These are phyloP conservation scores for Oscheius myriophilus DNA, from an alignment of 2,888 invertebrate genomes.

Conservation along the genomic window DNA sequence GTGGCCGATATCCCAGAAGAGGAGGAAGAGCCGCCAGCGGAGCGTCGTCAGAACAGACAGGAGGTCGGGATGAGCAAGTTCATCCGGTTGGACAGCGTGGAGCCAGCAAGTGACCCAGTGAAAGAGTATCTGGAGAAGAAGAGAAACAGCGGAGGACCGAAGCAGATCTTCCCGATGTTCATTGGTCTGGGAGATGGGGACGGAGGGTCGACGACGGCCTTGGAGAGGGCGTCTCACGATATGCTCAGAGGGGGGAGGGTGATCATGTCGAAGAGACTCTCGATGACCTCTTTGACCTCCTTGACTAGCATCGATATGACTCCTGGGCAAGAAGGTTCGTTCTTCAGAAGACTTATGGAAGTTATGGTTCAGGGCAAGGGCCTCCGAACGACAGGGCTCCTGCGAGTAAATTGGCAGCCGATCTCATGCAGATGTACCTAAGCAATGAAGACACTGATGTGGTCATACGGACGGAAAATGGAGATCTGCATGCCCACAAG, in stretches of 20 bases:
- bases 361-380: slow-evolving; percentile 4
- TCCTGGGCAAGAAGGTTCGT: slow-evolving; percentile 32
- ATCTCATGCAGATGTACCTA: slow-evolving; percentile 87
- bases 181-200: slow-evolving; percentile 56
- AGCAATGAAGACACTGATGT: slow-evolving; percentile 89
- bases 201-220: slow-evolving; percentile 7
- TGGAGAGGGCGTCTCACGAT: slow-evolving; percentile 24
- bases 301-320: slow-evolving; percentile 66
- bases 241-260: slow-evolving; percentile 13
- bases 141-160: slow-evolving; percentile 32
- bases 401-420: slow-evolving; percentile 82
- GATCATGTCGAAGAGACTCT: slow-evolving; percentile 61
- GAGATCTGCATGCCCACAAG: slow-evolving; percentile 87
- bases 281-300: slow-evolving; percentile 65
- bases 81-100: slow-evolving; percentile 54
- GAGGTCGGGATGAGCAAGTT: slow-evolving; percentile 48
- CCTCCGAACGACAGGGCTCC: slow-evolving; percentile 64
- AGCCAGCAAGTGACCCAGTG: slow-evolving; percentile 17
- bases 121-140: slow-evolving; percentile 37
- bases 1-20: slow-evolving; percentile 52
- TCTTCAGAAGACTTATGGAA: neutral
- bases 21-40: slow-evolving; percentile 38
- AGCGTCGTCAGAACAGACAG: slow-evolving; percentile 8
- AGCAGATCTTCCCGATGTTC: slow-evolving; percentile 66
- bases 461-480: slow-evolving; percentile 83